Base-by-base conservation (phyloP, 2,113 vertebrate genomes). In the Bolborhynchus lineola region DNA sequence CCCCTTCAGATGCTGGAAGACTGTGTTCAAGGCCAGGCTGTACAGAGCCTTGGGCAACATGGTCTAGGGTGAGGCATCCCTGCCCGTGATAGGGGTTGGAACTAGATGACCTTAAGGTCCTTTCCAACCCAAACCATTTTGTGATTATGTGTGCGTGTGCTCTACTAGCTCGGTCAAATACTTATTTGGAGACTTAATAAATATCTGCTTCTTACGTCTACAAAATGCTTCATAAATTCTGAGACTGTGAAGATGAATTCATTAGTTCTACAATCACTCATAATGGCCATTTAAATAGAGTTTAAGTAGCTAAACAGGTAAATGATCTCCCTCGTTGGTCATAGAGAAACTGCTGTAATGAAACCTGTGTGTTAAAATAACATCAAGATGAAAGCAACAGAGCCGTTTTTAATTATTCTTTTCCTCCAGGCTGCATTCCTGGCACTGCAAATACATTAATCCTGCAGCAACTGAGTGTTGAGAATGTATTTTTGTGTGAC, bases 221-320 rank as follows among this genome's bases (percentile, higher is more conserved):
- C 33, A 82, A 26, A 93, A 77, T 82, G 39, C 67, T 91, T 85
- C 37, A 20, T 60, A 69, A 85, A 92, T 85, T 92, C 57, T 69
- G 42, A 82, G 70, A 49, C 60, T 90, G 37, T 76, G 82, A 90
- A 95, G 84, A 52, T 41, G 52, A 91, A 65, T 87, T 87, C 28
- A n/a, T 92, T 94, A 95, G 26, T 90, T 86, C 23, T 49, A 21
- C 59, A 42, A 9, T 83, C 52, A 77, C 68, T 90, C 41, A 20
- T 86, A 93, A 92, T 81, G 87, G 55, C 91, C 28, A 29, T 74
- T 95, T 88, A 92, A 94, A 63, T 70, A 88, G 90, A 92, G 83
- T 72, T 82, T 82, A 88, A 69, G 64, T 86, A 88, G 46, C 72
- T 90, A 41, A 88, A 90, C 71, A 88, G n/a, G 72, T 77, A 83